Percentiles rank a stretch among this genome's conserved stretches.
Conservation (phyloP, 2,113 vertebrate species). For the Corythoichthys intestinalis region DNA sequence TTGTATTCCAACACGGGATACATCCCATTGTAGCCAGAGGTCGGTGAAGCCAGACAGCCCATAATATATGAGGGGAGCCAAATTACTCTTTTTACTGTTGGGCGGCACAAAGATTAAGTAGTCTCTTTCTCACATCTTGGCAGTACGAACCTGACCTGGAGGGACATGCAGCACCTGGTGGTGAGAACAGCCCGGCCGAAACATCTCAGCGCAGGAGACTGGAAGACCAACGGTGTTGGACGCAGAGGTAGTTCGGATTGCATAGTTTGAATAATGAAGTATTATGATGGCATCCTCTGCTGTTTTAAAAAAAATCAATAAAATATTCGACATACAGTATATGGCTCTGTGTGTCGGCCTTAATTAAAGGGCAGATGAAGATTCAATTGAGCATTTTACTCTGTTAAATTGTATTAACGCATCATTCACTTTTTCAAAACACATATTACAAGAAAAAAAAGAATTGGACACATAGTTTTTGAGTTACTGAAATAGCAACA, state of each 20-base stretch:
- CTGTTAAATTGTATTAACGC: not conserved
- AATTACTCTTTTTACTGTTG: conserved; percentile 21
- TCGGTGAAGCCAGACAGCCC: conserved; percentile 24
- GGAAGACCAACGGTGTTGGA: conserved; percentile 90
- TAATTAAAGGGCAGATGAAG: not conserved
- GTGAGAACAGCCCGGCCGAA: conserved; percentile 85
- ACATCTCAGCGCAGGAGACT: conserved; percentile 88
- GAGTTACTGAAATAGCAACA: too few species aligned
- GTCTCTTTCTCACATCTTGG: conserved; percentile 12
- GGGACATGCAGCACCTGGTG: conserved; percentile 97
- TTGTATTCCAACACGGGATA: conserved; percentile 31
- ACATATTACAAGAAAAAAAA: too few species aligned
- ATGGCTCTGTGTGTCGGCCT: not conserved
- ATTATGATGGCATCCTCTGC: not conserved
- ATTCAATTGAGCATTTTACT: not conserved
- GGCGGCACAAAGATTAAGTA: conserved; percentile 17
- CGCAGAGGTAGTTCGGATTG: conserved; percentile 79
- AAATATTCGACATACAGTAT: not conserved
- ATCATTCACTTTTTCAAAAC: not conserved
- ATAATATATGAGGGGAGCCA: conserved; percentile 22
- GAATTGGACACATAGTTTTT: too few species aligned
- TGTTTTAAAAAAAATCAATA: not conserved
- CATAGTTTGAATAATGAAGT: not conserved
- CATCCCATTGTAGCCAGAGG: conserved; percentile 26
- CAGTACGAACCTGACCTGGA: conserved; percentile 95